Conservation (phyloP, 2,113 vertebrate species). For the Dipodomys ordii region DNA sequence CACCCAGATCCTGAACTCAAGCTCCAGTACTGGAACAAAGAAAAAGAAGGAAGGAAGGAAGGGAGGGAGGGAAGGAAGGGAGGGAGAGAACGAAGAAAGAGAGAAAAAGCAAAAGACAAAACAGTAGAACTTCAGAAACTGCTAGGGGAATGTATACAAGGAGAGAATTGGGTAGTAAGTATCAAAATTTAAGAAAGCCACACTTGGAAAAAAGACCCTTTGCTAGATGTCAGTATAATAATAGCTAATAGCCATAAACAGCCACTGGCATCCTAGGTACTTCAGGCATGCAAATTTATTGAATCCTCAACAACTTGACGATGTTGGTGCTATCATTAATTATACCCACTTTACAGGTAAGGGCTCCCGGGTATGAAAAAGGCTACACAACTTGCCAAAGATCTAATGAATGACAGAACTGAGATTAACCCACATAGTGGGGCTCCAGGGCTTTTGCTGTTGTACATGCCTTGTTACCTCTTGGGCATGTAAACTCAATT, state of each 20-base stretch:
- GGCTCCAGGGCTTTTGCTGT: not conserved
- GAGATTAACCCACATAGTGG: not conserved
- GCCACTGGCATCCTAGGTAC: not conserved
- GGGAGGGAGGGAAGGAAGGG: not conserved
- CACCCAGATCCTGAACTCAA: too few species aligned
- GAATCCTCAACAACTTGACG: not conserved
- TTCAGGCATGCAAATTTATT: constrained; percentile 8
- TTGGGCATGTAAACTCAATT: not conserved
- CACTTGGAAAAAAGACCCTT: not conserved
- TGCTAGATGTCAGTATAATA: not conserved
- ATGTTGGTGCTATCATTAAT: not conserved
- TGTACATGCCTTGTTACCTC: not conserved
- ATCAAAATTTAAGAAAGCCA: not conserved
- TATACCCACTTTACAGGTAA: constrained; percentile 16
- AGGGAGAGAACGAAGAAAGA: too few species aligned
- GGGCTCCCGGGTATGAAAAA: constrained; percentile 10
- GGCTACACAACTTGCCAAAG: not conserved
- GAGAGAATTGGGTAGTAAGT: not conserved
- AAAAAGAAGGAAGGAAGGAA: too few species aligned
- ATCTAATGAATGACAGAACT: not conserved
- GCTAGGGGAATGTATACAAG: not conserved
- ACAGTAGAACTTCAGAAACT: not conserved
- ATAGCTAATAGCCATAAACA: not conserved
- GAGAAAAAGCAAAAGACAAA: not conserved
- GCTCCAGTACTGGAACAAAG: too few species aligned